Evolutionary conservation across 2,113 vertebrate genomes (phyloP), one percentile per base, ranked within the genome.

Genomic region (Crotalus horridus): DNA sequence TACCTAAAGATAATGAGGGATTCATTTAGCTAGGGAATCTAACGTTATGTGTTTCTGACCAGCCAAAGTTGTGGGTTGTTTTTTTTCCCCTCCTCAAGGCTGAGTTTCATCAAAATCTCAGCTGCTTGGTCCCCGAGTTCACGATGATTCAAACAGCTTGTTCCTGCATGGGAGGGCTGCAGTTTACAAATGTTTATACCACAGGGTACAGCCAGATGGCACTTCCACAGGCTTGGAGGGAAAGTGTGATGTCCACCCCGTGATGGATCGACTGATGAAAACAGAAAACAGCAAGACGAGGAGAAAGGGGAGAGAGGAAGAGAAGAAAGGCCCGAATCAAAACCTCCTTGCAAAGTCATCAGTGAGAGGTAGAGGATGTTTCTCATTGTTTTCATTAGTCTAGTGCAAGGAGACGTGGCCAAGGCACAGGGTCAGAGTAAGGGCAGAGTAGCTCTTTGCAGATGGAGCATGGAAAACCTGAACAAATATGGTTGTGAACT

Each of bases 131-230:
- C 61, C 61, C 33, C 43, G n/a, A 59, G 26, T 81, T 88, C 86
- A 81, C 15, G 33, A 89, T 89, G 64, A 85, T 54, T 54, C 86
- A 51, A 85, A 81, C 64, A 85, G 86, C 90, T 91, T 91, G 61
- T 56, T 59, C 86, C 61, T 91, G 61, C 64, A 33, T 59, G 93
- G 93, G 86, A 88, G 61, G 89, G 53, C 59, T 33, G 29, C 33
- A 93, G 54, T 48, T 91, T 91, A 61, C 61, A 89, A 93, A 58
- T 88, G 61, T 91, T 89, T 93, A 58, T 89, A 85, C 64, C 89
- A 93, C 61, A 51, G 61, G 89, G 53, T n/a, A 89, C 61, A 93
- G 90, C 93, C 90, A 93, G 92, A 93, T 93, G 93, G 93, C 90
- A 91, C 43, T 91, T 89, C 86, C 56, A 43, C 43, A 39, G 90